Percentiles rank a stretch among this genome's conserved stretches.
These are phyloP conservation scores for Nebria brevicollis DNA, from an alignment of 2,888 invertebrate species.

Conservation along the genomic window DNA sequence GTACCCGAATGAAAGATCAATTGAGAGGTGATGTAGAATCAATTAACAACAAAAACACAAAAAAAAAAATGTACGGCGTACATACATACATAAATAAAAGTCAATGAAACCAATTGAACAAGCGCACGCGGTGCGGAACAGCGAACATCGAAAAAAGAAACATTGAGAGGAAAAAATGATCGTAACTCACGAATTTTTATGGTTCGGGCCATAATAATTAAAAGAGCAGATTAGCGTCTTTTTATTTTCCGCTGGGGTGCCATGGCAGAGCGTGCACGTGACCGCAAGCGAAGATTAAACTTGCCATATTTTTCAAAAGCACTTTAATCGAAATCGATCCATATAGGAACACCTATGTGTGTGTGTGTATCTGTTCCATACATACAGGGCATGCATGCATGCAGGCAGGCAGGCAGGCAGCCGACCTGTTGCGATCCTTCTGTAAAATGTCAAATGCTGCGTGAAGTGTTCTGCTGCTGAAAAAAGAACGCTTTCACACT, in stretches of 20 bases:
- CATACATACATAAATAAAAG: background rate
- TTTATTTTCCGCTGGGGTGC: conserved; percentile 25
- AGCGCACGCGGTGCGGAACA: conserved; percentile 13
- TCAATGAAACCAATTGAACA: background rate
- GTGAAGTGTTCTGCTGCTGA: conserved; percentile 41
- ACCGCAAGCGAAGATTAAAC: conserved; percentile 42
- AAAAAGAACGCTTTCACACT: conserved; percentile 45
- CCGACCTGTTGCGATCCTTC: conserved; percentile 61
- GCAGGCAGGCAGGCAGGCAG: conserved; percentile 8
- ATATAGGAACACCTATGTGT: conserved; percentile 47
- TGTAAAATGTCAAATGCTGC: conserved; percentile 52
- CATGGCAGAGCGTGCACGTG: background rate
- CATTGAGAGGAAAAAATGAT: conserved; percentile 24
- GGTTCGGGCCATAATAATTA: conserved; percentile 41
- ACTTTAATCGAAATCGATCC: conserved; percentile 63
- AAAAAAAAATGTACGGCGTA: conserved; percentile 5
- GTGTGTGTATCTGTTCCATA: background rate
- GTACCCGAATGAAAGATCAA: no score
- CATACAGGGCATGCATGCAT: background rate
- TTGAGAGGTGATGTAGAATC: background rate
- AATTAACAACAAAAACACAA: conserved; percentile 29
- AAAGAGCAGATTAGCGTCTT: conserved; percentile 45
- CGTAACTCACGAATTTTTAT: conserved; percentile 42
- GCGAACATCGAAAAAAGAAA: conserved; percentile 3
- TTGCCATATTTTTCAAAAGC: conserved; percentile 61